A percentile compares a stretch with the other conserved stretches of the same genome.
phyloP scores from a whole-genome alignment of 2,113 vertebrate genomes.

The Poeciliopsis prolifica region DNA sequence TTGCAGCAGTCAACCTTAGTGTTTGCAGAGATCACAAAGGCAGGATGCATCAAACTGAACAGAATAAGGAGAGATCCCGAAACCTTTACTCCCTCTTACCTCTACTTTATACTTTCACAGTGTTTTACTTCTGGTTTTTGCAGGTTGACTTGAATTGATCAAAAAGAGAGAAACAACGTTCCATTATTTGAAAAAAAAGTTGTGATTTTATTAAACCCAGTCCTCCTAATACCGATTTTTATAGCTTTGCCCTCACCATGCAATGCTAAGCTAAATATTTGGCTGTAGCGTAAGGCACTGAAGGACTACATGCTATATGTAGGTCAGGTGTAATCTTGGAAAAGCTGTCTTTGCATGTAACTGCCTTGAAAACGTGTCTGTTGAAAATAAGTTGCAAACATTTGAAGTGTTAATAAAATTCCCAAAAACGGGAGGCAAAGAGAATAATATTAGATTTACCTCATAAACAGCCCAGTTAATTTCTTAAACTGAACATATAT shows the following conservation, averaged over 20 bases:
- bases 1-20: conserved; percentile 1
- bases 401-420: neutral
- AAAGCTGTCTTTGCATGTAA: conserved; percentile 30
- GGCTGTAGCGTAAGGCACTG: conserved; percentile 13
- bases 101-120: neutral
- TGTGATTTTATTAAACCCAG: neutral
- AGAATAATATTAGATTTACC: neutral
- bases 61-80: neutral
- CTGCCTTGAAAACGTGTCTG: conserved; percentile 3
- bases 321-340: conserved; percentile 24
- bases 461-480: neutral
- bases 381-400: conserved; percentile 2
- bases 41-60: neutral
- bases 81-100: neutral
- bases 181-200: neutral
- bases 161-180: too few species aligned
- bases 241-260: neutral
- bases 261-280: conserved; percentile 2
- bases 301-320: conserved; percentile 6
- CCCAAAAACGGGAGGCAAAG: neutral
- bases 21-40: neutral
- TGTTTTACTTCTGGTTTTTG: too few species aligned
- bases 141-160: too few species aligned
- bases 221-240: too few species aligned
- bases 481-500: neutral